These are phyloP conservation scores for Zaprionus taronus DNA, from an alignment of 1,140 invertebrate species.

Conservation along the genomic window DNA sequence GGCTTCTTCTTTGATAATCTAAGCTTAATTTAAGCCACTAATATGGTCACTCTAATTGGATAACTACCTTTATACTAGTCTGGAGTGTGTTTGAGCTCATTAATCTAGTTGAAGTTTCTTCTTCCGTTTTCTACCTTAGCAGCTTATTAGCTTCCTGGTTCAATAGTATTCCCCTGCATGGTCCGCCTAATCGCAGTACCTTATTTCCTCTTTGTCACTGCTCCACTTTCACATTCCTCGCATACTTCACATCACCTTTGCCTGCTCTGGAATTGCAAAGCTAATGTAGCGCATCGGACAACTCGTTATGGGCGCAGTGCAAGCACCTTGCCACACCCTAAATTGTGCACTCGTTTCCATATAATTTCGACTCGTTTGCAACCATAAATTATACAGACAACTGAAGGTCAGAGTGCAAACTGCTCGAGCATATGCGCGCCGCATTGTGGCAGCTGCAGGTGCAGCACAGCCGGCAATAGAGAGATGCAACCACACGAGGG, in stretches of 20 bases:
- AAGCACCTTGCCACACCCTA: slow-evolving; percentile 30
- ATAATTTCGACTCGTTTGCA: slow-evolving; percentile 49
- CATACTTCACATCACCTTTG: not conserved
- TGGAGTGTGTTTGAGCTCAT: not conserved
- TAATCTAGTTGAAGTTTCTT: not conserved
- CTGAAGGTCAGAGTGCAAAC: slow-evolving; percentile 48
- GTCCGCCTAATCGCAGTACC: not conserved
- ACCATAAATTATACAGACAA: slow-evolving; percentile 44
- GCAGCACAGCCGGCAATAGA: not conserved
- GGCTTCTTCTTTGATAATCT: not conserved
- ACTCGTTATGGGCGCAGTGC: slow-evolving; percentile 17
- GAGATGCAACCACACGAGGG: too few species aligned
- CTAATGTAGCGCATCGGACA: slow-evolving; percentile 18
- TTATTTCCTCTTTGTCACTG: not conserved
- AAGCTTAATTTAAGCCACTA: not conserved
- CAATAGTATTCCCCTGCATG: not conserved
- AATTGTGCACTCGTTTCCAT: slow-evolving; percentile 44
- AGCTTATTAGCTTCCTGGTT: not conserved
- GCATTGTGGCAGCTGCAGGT: slow-evolving; percentile 44
- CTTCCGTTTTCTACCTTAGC: not conserved
- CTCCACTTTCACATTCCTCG: not conserved
- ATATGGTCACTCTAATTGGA: not conserved
- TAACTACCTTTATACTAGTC: not conserved
- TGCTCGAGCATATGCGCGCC: slow-evolving; percentile 26
- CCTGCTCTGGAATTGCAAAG: not conserved